Percentiles rank a stretch among this genome's conserved stretches.
phyloP scores from a whole-genome alignment of 2,113 vertebrate genomes.

The Carlito syrichta region DNA sequence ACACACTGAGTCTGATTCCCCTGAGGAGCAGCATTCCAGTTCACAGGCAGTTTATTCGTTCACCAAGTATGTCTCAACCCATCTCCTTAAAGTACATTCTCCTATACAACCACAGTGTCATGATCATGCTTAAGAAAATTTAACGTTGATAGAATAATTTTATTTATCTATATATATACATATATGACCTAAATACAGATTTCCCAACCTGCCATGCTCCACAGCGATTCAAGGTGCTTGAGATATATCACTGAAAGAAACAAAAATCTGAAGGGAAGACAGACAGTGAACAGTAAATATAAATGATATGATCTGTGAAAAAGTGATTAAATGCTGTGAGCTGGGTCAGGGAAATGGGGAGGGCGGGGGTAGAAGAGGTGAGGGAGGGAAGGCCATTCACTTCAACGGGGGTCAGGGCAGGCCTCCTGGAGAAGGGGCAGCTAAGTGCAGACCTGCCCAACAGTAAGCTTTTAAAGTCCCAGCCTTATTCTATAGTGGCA shows the following conservation, averaged over 20 bases:
- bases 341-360: not conserved
- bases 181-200: no score
- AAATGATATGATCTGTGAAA: not conserved
- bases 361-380: not conserved
- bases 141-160: no score
- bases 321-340: not conserved
- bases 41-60: not conserved
- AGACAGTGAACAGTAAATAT: not conserved
- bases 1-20: not conserved
- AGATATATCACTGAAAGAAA: not conserved
- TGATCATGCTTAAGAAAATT: no score
- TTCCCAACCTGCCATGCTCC: not conserved
- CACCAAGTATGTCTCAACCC: not conserved
- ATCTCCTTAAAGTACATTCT: no score
- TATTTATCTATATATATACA: no score
- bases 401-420: not conserved
- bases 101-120: no score
- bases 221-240: not conserved
- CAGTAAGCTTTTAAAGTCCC: not conserved
- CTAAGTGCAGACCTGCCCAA: not conserved
- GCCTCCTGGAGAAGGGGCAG: not conserved
- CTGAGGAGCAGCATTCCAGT: not conserved
- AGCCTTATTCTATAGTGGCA: not conserved
- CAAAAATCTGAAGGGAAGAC: not conserved
- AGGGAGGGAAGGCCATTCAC: no score